Conservation (phyloP, 1,140 invertebrate species). For the Pogonognathellus flavescens region DNA sequence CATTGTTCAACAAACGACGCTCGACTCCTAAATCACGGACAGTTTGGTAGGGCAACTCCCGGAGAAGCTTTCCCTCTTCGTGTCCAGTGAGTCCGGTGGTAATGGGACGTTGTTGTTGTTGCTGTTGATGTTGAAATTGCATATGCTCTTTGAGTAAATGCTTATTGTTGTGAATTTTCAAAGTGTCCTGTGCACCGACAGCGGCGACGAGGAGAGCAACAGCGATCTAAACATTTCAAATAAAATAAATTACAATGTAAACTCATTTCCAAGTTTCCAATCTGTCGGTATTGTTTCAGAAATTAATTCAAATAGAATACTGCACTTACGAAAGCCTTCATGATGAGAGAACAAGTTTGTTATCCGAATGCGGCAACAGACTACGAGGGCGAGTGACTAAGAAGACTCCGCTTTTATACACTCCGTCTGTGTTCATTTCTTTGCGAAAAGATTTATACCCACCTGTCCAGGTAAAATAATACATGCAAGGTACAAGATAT, state of each 20-base stretch:
- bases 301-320: background rate
- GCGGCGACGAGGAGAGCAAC: constrained; percentile 55
- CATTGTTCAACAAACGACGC: background rate
- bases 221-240: constrained; percentile 42
- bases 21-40: constrained; percentile 1
- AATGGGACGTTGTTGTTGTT: background rate
- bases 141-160: too few relatives aligned
- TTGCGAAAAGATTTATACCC: too few relatives aligned
- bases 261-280: too few relatives aligned
- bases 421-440: background rate
- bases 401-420: background rate
- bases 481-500: background rate
- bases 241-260: background rate
- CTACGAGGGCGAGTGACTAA: background rate
- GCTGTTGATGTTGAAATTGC: background rate
- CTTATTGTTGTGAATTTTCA: background rate
- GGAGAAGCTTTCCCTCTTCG: constrained; percentile 8
- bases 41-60: background rate
- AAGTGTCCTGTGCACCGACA: constrained; percentile 53
- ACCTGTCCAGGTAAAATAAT: too few relatives aligned
- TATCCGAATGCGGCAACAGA: constrained; percentile 35
- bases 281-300: too few relatives aligned
- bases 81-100: constrained; percentile 4
- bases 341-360: constrained; percentile 44
- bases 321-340: constrained; percentile 60